Conservation (phyloP, 2,113 vertebrate genomes). For the Boleophthalmus pectinirostris region DNA sequence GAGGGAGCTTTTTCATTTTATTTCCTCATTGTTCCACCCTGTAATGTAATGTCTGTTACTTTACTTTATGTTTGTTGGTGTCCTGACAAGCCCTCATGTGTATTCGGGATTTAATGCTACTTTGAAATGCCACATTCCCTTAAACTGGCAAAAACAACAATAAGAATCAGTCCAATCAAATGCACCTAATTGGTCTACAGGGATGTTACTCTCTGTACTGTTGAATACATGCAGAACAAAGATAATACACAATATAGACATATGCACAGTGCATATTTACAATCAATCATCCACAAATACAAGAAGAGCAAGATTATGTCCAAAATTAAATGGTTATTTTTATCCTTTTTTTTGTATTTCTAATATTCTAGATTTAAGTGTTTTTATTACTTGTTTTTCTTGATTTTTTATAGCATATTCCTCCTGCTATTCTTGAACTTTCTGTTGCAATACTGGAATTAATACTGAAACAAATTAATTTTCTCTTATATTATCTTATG, state of each 20-base stretch:
- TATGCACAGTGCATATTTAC: too few species aligned
- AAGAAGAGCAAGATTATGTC: too few species aligned
- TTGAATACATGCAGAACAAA: neutral
- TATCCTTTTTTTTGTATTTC: too few species aligned
- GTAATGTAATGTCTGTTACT: neutral
- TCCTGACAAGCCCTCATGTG: neutral
- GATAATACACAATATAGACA: neutral
- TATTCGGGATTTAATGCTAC: neutral
- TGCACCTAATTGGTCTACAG: neutral
- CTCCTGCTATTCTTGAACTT: too few species aligned
- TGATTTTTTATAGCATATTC: too few species aligned
- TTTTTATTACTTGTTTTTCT: too few species aligned
- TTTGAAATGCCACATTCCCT: neutral
- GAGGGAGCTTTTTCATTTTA: constrained; percentile 12
- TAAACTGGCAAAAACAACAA: neutral
- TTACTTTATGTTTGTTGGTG: neutral
- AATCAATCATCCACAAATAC: too few species aligned
- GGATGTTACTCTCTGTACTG: neutral
- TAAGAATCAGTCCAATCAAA: neutral
- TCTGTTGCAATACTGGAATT: too few species aligned
- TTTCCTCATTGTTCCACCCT: neutral
- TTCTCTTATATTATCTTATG: too few species aligned
- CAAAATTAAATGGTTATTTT: too few species aligned
- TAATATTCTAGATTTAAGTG: too few species aligned
- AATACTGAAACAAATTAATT: too few species aligned